Evolutionary conservation across 2,888 invertebrate genomes (phyloP), one percentile per base, ranked within the genome.

Genomic region (Drosophila histrio): DNA sequence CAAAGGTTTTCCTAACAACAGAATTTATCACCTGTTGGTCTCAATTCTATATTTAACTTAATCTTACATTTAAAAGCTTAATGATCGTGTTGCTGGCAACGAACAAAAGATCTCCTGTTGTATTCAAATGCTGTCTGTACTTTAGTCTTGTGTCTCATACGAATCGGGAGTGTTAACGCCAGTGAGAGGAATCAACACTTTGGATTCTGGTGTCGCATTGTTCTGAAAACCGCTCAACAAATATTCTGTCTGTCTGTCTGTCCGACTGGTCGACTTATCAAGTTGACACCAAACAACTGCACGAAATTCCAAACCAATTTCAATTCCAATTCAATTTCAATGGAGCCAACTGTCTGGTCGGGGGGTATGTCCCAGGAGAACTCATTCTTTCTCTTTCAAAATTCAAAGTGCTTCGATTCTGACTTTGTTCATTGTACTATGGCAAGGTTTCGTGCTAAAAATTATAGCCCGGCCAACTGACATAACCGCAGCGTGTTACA

Each of bases 251-350:
- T n/a, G 54, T 34, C 60, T 9, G 75, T 32, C 53, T n/a, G 74
- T 13, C 47, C 7, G 49, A 13, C 44, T 36, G 36, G 26, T 60
- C 83, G 83, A 90, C 90, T 89, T 89, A 89, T 90, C 90, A 89
- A 90, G 89, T 77, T 90, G 90, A 90, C 90, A 90, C 90, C 90
- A 87, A 89, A 90, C 90, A 90, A 90, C 90, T 87, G 89, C 89
- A 85, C 69, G 68, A 84, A 89, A 90, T 90, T 90, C 90, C 90
- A 89, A 79, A 2, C 80, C 78, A 80, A 87, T 84, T 89, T 81
- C 84, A 78, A 85, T 81, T 60, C 56, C 38, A 46, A 46, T 68
- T 76, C 72, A 79, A 88, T 88, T 88, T 71, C 63, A 69, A 75
- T 80, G 22, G 39, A 28, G 17, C 9, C 52, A 59, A 63, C 63